Conservation (phyloP, 2,797 vertebrate genomes). For the Eptatretus atami region DNA sequence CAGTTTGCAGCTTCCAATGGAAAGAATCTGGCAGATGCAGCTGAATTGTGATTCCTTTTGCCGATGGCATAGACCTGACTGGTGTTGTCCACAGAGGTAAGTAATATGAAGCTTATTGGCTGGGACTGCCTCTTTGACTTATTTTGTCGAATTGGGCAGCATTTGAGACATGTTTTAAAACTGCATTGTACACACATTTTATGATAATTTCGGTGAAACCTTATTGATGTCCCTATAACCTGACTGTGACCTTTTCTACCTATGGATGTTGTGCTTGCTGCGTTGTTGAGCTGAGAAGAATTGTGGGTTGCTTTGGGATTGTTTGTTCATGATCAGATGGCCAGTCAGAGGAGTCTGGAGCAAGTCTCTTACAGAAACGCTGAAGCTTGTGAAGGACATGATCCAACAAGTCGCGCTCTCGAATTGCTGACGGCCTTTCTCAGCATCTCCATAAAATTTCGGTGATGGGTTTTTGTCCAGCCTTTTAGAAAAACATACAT, state of each 20-base stretch:
- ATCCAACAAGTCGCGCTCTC: constrained; percentile 45
- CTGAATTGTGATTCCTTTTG: constrained; percentile 41
- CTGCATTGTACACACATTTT: too few species aligned
- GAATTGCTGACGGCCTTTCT: constrained; percentile 51
- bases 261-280: too few species aligned
- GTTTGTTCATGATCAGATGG: constrained; percentile 28
- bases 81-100: constrained; percentile 90
- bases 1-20: constrained; percentile 77
- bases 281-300: too few species aligned
- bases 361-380: constrained; percentile 83
- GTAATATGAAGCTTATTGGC: background rate
- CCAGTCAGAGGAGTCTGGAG: constrained; percentile 60
- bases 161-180: too few species aligned
- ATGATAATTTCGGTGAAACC: too few species aligned
- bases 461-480: constrained; percentile 18
- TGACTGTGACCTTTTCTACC: too few species aligned
- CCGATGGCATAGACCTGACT: constrained; percentile 73
- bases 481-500: too few species aligned
- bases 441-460: constrained; percentile 67
- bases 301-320: too few species aligned
- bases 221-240: too few species aligned
- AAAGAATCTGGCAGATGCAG: constrained; percentile 51
- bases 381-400: constrained; percentile 63
- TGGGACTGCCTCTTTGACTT: too few species aligned
- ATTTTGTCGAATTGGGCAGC: too few species aligned